Evolutionary conservation across 2,888 invertebrate species (phyloP).

Genomic region (Meiosimyza platycephala): DNA sequence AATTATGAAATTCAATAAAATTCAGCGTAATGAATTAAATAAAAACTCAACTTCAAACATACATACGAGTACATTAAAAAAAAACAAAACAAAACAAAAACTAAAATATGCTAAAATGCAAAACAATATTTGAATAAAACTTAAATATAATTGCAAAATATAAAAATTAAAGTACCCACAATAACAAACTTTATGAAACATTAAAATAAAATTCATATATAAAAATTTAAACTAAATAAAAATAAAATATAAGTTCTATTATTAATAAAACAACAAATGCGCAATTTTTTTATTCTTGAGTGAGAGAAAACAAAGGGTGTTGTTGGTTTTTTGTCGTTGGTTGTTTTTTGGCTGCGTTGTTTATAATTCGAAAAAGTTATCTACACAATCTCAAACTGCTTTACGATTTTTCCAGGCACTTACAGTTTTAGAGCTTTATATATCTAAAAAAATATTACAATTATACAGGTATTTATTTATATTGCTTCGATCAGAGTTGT

Average conservation of each 20-base stretch:
- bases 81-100: constrained; percentile 37
- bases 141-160: constrained; percentile 39
- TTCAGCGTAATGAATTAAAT: constrained; percentile 29
- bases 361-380: constrained; percentile 15
- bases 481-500: constrained; percentile 7
- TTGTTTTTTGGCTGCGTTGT: constrained; percentile 5
- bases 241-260: constrained; percentile 46
- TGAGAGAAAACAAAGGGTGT: background rate
- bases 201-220: constrained; percentile 15
- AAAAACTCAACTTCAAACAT: constrained; percentile 17
- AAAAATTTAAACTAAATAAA: constrained; percentile 34
- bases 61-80: constrained; percentile 12
- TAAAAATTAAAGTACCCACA: constrained; percentile 2
- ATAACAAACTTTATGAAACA: constrained; percentile 24
- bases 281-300: constrained; percentile 32
- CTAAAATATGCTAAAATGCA: constrained; percentile 35
- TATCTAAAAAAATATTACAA: constrained; percentile 8
- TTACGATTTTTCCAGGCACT: constrained; percentile 50
- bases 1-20: constrained; percentile 18
- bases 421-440: background rate
- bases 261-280: constrained; percentile 34
- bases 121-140: constrained; percentile 36
- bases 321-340: background rate
- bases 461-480: constrained; percentile 42
- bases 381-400: constrained; percentile 47